Base-by-base conservation (phyloP, 2,888 invertebrate genomes). In the Drosophila gaucha region DNA sequence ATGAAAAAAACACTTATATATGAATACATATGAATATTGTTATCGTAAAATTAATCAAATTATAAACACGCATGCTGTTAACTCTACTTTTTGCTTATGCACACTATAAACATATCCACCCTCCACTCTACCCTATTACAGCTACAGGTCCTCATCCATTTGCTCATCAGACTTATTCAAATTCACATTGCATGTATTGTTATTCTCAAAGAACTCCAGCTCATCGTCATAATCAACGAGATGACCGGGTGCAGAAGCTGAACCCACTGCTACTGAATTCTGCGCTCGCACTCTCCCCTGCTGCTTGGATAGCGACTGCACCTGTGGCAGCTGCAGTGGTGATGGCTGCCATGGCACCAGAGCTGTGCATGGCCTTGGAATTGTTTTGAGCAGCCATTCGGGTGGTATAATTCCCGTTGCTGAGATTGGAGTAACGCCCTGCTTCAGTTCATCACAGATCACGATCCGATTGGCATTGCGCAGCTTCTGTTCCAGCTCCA, bases 321-420 rank as follows among this genome's bases (percentile, higher is more conserved):
- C 24, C 57, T 64, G 35, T 8, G 60, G 49, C 9, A 84, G 28
- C 22, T 70, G 80, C 4, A 93, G 92, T 24, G 94, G 93, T 56
- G 95, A 94, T 0, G 96, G 96, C 88, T 95, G 95, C 96, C 96
- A 97, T 9, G 96, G 93, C 2, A 97, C 96, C 70, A 97, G 89
- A 3, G 96, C 96, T 92, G 95, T 96, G 82, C 95, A 95, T 0
- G 96, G 96, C 94, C 91, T 87, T 93, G 94, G 84, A 36, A 88
- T 73, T 5, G 84, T 44, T 46, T 94, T 93, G 58, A 96, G 91
- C 36, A 96, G 90, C 12, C 94, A 93, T 35, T 94, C 92, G 1
- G 96, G 92, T 1, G 96, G 96, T 74, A 96, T 89, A 44, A 95
- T 93, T 65, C 95, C 95, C 67, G 57, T 28, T 6, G 52, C 35